Evolutionary conservation across 2,888 invertebrate genomes (phyloP), one percentile per base, ranked within the genome.

Genomic region (Rhamnusium bicolor): DNA sequence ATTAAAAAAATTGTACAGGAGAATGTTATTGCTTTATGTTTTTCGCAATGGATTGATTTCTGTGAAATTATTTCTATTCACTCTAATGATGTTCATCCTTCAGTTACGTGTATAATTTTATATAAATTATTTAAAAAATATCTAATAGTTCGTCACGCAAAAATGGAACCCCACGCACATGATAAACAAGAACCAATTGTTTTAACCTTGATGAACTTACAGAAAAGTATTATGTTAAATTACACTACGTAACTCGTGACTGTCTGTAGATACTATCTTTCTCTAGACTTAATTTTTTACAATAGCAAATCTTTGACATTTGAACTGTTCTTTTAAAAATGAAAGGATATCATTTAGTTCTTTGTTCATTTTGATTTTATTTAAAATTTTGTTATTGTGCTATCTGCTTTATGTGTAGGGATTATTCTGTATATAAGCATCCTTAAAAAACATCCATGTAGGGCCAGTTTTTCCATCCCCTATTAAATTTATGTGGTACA

Each of bases 181-280:
- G 40, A n/a, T 51, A 10, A 19, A 51, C n/a, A n/a, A 51, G 18
- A 18, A 51, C 18, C 19, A 14, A 16, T 18, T 60, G 58, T 18
- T 16, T 18, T 51, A 51, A 51, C 51, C 51, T 51, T 51, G 51
- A 51, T 51, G 51, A 18, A 51, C 51, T 18, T 16, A 51, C 18
- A 51, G 19, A 51, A 40, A 51, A 51, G 51, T 51, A 51, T 51
- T 51, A 18, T 16, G 51, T 51, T 51, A 51, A 51, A 51, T 51
- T 51, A 18, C 18, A 51, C 51, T 10, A 51, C 18, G 19, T 51
- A 51, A 51, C 16, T 51, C 51, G 51, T 51, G 51, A 51, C 51
- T 19, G 51, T 51, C 51, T 51, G 51, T 51, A 18, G 51, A 51
- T 51, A 8, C 18, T 51, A 51, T 51, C 51, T 51, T 5, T 2